These are phyloP conservation scores for Mustela erminea DNA, from an alignment of 2,797 vertebrate species.

Conservation along the genomic window DNA sequence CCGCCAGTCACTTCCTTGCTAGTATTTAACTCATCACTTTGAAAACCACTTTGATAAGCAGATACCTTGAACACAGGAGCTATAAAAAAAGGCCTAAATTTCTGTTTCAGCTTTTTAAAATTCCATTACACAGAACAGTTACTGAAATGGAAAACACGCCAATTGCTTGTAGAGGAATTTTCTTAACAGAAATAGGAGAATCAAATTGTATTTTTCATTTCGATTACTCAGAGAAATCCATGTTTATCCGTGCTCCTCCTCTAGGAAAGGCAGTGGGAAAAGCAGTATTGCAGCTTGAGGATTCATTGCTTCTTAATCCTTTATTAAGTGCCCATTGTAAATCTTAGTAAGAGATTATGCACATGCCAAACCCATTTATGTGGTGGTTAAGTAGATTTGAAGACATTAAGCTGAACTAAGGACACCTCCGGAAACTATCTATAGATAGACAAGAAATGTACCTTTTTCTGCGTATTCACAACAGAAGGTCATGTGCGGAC, in stretches of 20 bases:
- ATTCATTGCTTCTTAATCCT: slow-evolving; percentile 62
- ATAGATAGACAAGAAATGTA: slow-evolving; percentile 63
- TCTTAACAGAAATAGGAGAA: slow-evolving; percentile 55
- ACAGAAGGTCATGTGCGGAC: neutral
- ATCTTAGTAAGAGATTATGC: slow-evolving; percentile 70
- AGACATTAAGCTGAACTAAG: slow-evolving; percentile 57
- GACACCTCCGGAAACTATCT: slow-evolving; percentile 38
- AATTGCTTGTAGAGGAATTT: slow-evolving; percentile 72
- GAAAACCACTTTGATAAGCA: slow-evolving; percentile 76
- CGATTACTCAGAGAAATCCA: slow-evolving; percentile 61
- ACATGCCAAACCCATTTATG: slow-evolving; percentile 68
- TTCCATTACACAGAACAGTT: slow-evolving; percentile 65
- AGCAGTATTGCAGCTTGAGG: slow-evolving; percentile 20
- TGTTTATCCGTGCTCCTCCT: slow-evolving; percentile 68
- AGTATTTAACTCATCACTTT: slow-evolving; percentile 67
- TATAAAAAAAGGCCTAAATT: slow-evolving; percentile 59
- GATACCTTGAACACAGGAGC: slow-evolving; percentile 30
- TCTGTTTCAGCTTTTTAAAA: slow-evolving; percentile 63
- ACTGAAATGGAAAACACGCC: slow-evolving; percentile 45
- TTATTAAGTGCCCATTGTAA: slow-evolving; percentile 79
- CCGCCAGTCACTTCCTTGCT: neutral
- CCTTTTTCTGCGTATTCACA: neutral
- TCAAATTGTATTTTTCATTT: slow-evolving; percentile 64
- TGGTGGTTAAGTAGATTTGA: slow-evolving; percentile 60
- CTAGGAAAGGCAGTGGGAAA: slow-evolving; percentile 67